Evolutionary conservation across 2,113 vertebrate species (phyloP).

Genomic region (Paramisgurnus dabryanus): DNA sequence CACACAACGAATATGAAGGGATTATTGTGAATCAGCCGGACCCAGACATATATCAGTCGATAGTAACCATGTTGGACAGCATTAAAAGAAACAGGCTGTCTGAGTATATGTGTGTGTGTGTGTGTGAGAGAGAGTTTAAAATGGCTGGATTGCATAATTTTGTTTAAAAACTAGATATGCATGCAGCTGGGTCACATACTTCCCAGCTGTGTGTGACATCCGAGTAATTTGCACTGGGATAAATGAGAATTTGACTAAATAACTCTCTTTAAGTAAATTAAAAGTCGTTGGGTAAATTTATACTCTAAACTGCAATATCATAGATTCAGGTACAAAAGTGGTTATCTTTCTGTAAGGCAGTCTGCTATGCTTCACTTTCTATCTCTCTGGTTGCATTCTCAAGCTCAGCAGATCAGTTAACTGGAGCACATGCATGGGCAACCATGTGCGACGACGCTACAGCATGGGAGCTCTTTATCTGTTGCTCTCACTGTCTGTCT

Average conservation of each 20-base stretch:
- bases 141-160: too few relatives aligned
- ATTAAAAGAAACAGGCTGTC: background rate
- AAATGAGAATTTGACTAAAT: too few relatives aligned
- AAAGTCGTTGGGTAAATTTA: too few relatives aligned
- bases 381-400: slow-evolving; percentile 48
- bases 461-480: slow-evolving; percentile 54
- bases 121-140: background rate
- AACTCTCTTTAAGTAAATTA: too few relatives aligned
- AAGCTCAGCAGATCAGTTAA: slow-evolving; percentile 64
- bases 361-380: background rate
- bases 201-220: too few relatives aligned
- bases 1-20: background rate
- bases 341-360: too few relatives aligned
- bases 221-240: too few relatives aligned
- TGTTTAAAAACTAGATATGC: too few relatives aligned
- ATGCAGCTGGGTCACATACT: too few relatives aligned
- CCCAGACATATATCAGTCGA: slow-evolving; percentile 1
- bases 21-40: background rate
- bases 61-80: background rate
- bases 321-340: too few relatives aligned
- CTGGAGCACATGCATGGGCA: slow-evolving; percentile 67
- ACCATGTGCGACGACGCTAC: slow-evolving; percentile 63
- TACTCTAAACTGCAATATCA: background rate
- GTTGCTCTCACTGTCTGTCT: slow-evolving; percentile 7
- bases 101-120: background rate